A percentile compares a stretch with the other conserved stretches of the same genome.
phyloP scores from a whole-genome alignment of 2,797 vertebrate genomes.

The Spondyliosoma cantharus region DNA sequence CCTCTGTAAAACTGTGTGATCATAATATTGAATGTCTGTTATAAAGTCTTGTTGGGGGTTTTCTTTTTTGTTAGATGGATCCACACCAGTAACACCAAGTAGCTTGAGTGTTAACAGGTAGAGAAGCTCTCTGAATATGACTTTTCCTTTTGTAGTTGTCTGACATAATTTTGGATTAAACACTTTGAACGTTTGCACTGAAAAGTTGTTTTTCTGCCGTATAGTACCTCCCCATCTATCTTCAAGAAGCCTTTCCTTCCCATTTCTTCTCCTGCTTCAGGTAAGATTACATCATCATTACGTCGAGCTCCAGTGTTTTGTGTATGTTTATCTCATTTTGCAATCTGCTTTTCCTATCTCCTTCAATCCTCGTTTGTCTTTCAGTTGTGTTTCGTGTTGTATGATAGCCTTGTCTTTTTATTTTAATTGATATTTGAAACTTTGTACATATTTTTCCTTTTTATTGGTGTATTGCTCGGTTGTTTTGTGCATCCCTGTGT shows the following conservation, averaged over 20 bases:
- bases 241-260: constrained; percentile 92
- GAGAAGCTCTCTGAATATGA: background rate
- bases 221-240: constrained; percentile 87
- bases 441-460: constrained; percentile 13
- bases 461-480: constrained; percentile 46
- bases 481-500: constrained; percentile 63
- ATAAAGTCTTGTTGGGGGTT: background rate
- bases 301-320: constrained; percentile 20
- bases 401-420: constrained; percentile 6
- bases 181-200: constrained; percentile 19
- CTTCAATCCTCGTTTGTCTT: constrained; percentile 26
- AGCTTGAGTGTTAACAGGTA: constrained; percentile 78
- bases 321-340: constrained; percentile 20
- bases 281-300: constrained; percentile 72
- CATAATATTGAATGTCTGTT: background rate
- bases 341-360: constrained; percentile 20
- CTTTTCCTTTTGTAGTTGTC: constrained; percentile 22
- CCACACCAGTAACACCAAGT: constrained; percentile 63
- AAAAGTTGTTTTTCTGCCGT: constrained; percentile 34
- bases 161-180: constrained; percentile 7
- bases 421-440: constrained; percentile 17
- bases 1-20: background rate
- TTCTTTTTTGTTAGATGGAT: constrained; percentile 71
- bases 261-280: constrained; percentile 85
- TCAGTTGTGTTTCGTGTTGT: constrained; percentile 41